Evolutionary conservation across 1,140 invertebrate genomes (phyloP).

Genomic region (Drosophila kikkawai): DNA sequence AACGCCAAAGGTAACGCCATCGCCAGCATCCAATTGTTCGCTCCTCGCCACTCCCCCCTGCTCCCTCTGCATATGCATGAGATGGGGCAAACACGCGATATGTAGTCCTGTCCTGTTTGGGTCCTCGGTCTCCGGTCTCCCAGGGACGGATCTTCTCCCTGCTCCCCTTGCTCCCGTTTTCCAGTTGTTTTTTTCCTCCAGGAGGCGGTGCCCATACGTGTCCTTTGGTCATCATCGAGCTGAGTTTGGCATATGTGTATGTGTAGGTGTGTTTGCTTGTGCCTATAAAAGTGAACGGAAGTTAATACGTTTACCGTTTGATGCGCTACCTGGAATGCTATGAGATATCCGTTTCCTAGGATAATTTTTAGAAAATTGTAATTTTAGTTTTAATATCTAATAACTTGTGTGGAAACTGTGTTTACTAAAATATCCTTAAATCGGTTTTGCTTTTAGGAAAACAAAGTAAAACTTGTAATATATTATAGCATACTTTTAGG

Average conservation of each 20-base stretch:
- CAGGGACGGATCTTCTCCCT: conserved; percentile 15
- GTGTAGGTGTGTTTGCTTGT: conserved; percentile 42
- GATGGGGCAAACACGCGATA: conserved; percentile 38
- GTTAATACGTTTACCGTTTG: conserved; percentile 79
- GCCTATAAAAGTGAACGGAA: conserved; percentile 80
- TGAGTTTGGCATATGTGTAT: conserved; percentile 45
- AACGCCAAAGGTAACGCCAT: conserved; percentile 6
- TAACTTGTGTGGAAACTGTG: background rate
- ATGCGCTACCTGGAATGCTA: conserved; percentile 11
- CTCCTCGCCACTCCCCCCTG: background rate
- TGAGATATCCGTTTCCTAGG: background rate
- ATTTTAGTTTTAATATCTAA: background rate
- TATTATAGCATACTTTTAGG: background rate
- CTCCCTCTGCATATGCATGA: conserved; percentile 33
- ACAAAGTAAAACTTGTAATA: background rate
- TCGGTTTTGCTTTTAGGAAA: background rate
- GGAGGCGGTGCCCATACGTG: conserved; percentile 36
- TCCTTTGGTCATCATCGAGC: conserved; percentile 58
- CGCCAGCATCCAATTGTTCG: conserved; percentile 44
- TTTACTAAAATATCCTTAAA: too few species aligned
- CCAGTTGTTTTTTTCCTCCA: background rate
- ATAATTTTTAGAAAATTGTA: background rate
- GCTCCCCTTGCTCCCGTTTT: background rate
- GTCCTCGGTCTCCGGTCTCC: conserved; percentile 31
- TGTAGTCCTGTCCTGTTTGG: conserved; percentile 36